Percentiles rank a stretch among this genome's conserved stretches.
Evolutionary conservation across 2,797 vertebrate genomes (phyloP).

Genomic region (Malacoctenus gilli): DNA sequence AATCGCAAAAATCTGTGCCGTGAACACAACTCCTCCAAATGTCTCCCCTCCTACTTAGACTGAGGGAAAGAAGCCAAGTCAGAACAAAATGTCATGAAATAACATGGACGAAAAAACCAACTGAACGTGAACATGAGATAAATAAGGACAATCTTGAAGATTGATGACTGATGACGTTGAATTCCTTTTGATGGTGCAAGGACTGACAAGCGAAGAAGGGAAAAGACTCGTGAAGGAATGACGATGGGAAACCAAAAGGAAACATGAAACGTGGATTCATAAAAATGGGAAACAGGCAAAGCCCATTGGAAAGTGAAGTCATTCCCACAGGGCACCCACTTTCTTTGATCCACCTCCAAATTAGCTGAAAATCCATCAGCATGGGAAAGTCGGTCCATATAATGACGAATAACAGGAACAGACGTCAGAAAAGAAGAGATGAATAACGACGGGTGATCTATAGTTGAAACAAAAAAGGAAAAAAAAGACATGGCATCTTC

Average conservation of each 20-base stretch:
- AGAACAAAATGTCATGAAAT: slow-evolving; percentile 80
- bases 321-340: slow-evolving; percentile 58
- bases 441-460: slow-evolving; percentile 71
- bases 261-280: slow-evolving; percentile 57
- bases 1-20: slow-evolving; percentile 72
- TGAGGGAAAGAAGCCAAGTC: slow-evolving; percentile 82
- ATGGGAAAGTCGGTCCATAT: slow-evolving; percentile 69
- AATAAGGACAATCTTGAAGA: slow-evolving; percentile 65
- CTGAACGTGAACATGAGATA: slow-evolving; percentile 66
- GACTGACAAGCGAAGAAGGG: slow-evolving; percentile 47
- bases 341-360: slow-evolving; percentile 68
- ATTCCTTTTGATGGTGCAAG: slow-evolving; percentile 62
- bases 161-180: slow-evolving; percentile 60
- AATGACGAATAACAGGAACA: slow-evolving; percentile 69
- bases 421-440: slow-evolving; percentile 72
- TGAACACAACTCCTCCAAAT: slow-evolving; percentile 74
- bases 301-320: slow-evolving; percentile 62
- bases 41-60: slow-evolving; percentile 73
- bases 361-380: slow-evolving; percentile 69
- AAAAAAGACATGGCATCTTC: slow-evolving; percentile 83
- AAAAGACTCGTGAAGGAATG: slow-evolving; percentile 58
- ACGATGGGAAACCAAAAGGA: slow-evolving; percentile 65
- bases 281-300: slow-evolving; percentile 65
- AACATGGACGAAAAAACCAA: slow-evolving; percentile 73
- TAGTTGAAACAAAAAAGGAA: slow-evolving; percentile 67